Evolutionary conservation across 1,140 invertebrate species (phyloP).

Genomic region (Leptinotarsa lineolata): DNA sequence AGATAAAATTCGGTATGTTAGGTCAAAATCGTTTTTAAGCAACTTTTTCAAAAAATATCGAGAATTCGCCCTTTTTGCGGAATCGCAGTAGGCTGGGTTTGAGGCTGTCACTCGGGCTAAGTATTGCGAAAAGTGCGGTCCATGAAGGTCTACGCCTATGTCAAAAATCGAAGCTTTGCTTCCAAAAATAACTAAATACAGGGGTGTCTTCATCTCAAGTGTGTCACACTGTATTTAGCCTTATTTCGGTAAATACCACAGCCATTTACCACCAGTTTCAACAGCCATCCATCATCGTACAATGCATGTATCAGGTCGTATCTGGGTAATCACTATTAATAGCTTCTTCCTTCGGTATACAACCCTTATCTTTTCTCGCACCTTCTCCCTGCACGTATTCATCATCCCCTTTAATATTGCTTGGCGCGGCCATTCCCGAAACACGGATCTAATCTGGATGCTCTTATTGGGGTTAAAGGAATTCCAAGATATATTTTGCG

Average conservation of each 20-base stretch:
- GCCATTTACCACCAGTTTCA: conserved; percentile 12
- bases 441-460: conserved; percentile 5
- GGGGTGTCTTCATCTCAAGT: too few relatives aligned
- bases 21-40: too few relatives aligned
- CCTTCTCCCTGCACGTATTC: conserved; percentile 21
- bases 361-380: conserved; percentile 18
- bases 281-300: conserved; percentile 33
- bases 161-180: too few relatives aligned
- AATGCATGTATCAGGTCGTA: conserved; percentile 36
- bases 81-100: too few relatives aligned
- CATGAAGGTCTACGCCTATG: too few relatives aligned
- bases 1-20: too few relatives aligned
- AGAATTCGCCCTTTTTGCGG: too few relatives aligned
- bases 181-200: too few relatives aligned
- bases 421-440: not conserved
- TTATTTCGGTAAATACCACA: not conserved
- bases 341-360: conserved; percentile 27
- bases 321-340: conserved; percentile 38
- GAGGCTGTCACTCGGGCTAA: too few relatives aligned
- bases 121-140: too few relatives aligned
- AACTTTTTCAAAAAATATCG: too few relatives aligned
- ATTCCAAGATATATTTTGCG: not conserved
- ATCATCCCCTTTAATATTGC: conserved; percentile 22
- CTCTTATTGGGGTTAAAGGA: conserved; percentile 7
- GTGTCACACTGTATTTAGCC: too few relatives aligned